phyloP scores from a whole-genome alignment of 2,888 invertebrate genomes.

The Pristionchus japonicus region DNA sequence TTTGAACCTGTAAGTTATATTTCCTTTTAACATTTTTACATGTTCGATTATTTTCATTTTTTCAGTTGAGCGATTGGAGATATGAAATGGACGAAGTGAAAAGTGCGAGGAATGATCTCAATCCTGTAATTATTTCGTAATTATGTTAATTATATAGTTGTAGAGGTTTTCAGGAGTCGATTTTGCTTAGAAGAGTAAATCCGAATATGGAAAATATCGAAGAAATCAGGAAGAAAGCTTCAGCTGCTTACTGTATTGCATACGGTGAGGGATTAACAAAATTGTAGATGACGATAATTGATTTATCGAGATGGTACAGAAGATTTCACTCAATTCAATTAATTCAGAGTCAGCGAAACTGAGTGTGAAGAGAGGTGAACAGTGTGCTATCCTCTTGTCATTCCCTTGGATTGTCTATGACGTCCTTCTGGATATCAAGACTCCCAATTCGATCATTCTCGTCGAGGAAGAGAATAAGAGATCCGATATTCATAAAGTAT shows the following conservation, averaged over 20 bases:
- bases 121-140: not conserved
- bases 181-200: too few relatives aligned
- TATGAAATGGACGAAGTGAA: not conserved
- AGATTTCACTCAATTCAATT: too few relatives aligned
- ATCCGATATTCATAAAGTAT: not conserved
- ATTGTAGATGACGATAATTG: too few relatives aligned
- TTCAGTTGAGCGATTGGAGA: not conserved
- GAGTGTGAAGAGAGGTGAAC: not conserved
- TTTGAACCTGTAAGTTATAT: not conserved
- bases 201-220: too few relatives aligned
- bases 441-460: too few relatives aligned
- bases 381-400: not conserved
- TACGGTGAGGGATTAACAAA: too few relatives aligned
- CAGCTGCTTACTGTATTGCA: too few relatives aligned
- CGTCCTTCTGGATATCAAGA: not conserved
- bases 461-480: too few relatives aligned
- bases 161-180: too few relatives aligned
- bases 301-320: too few relatives aligned
- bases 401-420: constrained; percentile 21
- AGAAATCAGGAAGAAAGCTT: too few relatives aligned
- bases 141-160: too few relatives aligned
- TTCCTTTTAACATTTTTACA: not conserved
- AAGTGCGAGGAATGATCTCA: not conserved
- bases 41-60: not conserved
- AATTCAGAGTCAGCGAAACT: not conserved